phyloP scores from a whole-genome alignment of 2,797 vertebrate genomes.

The Crotalus adamanteus region DNA sequence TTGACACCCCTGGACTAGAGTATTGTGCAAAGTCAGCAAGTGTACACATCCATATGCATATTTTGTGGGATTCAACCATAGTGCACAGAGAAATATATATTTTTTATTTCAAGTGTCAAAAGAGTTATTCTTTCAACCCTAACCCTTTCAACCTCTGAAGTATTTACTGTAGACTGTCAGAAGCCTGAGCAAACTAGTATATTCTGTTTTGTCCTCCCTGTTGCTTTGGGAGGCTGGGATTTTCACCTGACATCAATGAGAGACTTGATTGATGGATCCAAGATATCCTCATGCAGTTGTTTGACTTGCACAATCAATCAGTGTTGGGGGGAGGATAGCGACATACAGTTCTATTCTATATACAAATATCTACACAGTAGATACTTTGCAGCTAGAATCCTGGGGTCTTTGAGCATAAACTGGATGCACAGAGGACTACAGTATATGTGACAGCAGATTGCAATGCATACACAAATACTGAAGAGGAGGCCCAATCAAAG shows the following conservation, averaged over 20 bases:
- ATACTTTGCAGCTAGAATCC: neutral
- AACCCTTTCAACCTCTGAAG: neutral
- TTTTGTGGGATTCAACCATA: neutral
- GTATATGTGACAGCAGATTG: neutral
- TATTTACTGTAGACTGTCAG: neutral
- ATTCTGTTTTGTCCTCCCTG: neutral
- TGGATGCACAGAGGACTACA: neutral
- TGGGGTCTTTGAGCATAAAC: neutral
- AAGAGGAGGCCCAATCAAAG: neutral
- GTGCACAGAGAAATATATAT: neutral
- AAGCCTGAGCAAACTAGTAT: neutral
- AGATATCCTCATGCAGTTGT: neutral
- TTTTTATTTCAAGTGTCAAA: neutral
- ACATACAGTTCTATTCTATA: neutral
- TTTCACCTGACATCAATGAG: neutral
- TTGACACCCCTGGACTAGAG: neutral
- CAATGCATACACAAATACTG: neutral
- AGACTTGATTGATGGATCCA: neutral
- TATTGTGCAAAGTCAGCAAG: neutral
- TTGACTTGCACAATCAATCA: neutral
- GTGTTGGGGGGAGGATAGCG: neutral
- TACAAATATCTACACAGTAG: neutral
- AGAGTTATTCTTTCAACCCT: neutral
- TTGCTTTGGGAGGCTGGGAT: neutral
- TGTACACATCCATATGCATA: neutral